Evolutionary conservation across 2,888 invertebrate genomes (phyloP).

Genomic region (Neoaliturus tenellus): DNA sequence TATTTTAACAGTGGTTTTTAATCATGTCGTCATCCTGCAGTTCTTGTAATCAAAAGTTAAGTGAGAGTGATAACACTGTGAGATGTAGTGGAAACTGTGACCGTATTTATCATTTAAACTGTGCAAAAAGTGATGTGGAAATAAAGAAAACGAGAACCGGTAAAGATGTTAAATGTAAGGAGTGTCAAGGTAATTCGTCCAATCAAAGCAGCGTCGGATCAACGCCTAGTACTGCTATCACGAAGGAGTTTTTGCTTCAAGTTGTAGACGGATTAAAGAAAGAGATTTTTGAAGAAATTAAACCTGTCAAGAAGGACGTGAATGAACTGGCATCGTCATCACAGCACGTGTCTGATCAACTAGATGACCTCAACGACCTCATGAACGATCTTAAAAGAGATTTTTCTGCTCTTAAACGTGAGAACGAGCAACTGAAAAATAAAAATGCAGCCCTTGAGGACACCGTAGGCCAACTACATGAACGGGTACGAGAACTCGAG

Average conservation of each 20-base stretch:
- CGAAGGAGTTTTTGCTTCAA: slow-evolving; percentile 10
- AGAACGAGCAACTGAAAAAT: slow-evolving; percentile 2
- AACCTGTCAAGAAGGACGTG: not conserved
- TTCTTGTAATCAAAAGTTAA: too few relatives aligned
- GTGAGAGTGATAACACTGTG: too few relatives aligned
- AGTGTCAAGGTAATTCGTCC: too few relatives aligned
- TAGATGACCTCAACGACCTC: not conserved
- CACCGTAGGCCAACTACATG: slow-evolving; percentile 1
- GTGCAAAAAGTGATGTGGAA: too few relatives aligned
- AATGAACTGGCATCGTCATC: not conserved
- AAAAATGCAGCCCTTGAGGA: not conserved
- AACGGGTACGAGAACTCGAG: slow-evolving; percentile 17
- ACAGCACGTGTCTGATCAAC: not conserved
- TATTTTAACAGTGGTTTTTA: too few relatives aligned
- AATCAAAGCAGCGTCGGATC: not conserved
- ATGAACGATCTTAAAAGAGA: slow-evolving; percentile 22
- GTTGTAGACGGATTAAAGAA: slow-evolving; percentile 14
- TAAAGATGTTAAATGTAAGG: too few relatives aligned
- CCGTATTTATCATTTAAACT: too few relatives aligned
- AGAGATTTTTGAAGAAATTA: slow-evolving; percentile 28
- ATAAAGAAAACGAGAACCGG: too few relatives aligned
- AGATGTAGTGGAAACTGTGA: too few relatives aligned
- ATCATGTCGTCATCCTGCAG: too few relatives aligned
- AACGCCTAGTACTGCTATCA: not conserved
- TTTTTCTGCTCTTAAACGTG: not conserved